Evolutionary conservation across 2,888 invertebrate species (phyloP).

Genomic region (Pandemis heparana): DNA sequence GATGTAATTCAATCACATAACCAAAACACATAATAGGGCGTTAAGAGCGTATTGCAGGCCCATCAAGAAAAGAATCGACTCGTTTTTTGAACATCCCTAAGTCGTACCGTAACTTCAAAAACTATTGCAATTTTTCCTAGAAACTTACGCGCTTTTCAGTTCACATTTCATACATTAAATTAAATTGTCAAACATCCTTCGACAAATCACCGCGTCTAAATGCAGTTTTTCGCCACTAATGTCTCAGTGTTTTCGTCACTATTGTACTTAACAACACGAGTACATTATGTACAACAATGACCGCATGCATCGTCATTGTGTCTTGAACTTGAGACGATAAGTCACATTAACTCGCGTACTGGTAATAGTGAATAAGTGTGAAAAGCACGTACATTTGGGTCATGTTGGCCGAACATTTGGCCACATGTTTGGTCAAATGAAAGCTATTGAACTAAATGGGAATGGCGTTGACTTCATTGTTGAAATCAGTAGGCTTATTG

Average conservation of each 20-base stretch:
- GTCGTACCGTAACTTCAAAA: too few species aligned
- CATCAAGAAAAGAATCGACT: too few species aligned
- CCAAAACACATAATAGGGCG: too few species aligned
- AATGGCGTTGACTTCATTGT: constrained; percentile 35
- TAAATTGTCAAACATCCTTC: not conserved
- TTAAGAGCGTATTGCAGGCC: too few species aligned
- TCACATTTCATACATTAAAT: not conserved
- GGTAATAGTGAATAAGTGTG: constrained; percentile 7
- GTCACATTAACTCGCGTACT: constrained; percentile 19
- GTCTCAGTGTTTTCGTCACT: not conserved
- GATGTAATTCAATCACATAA: too few species aligned
- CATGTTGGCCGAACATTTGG: constrained; percentile 12
- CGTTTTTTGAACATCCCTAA: too few species aligned
- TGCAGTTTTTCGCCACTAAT: not conserved
- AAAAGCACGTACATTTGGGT: constrained; percentile 36
- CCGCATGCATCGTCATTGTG: constrained; percentile 23
- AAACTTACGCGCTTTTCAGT: not conserved
- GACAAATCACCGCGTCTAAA: not conserved
- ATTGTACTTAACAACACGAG: not conserved
- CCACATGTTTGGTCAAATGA: constrained; percentile 34
- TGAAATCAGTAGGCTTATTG: too few species aligned
- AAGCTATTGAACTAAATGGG: constrained; percentile 33
- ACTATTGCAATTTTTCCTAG: too few species aligned
- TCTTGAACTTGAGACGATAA: constrained; percentile 30
- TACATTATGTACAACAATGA: not conserved